Evolutionary conservation across 2,888 invertebrate species (phyloP).

Genomic region (Gymnosoma rotundatum): DNA sequence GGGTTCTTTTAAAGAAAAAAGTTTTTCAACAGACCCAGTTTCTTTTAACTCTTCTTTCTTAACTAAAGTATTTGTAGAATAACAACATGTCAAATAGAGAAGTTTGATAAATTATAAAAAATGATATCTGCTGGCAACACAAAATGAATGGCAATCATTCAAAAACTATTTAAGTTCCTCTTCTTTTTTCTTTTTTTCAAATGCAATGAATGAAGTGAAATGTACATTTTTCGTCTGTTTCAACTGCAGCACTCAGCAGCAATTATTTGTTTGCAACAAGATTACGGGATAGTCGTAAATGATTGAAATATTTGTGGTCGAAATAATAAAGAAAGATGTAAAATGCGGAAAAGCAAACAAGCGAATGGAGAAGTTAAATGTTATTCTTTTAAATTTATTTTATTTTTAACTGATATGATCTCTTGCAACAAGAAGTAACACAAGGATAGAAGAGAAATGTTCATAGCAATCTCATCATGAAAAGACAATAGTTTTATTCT

Average conservation of each 20-base stretch:
- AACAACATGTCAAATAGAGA: conserved; percentile 43
- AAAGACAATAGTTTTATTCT: not conserved
- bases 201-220: conserved; percentile 26
- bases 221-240: not conserved
- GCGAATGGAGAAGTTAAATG: conserved; percentile 20
- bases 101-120: conserved; percentile 12
- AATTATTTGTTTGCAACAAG: conserved; percentile 33
- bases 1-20: conserved; percentile 10
- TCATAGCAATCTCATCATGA: not conserved
- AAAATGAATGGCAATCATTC: conserved; percentile 55
- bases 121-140: conserved; percentile 24
- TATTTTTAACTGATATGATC: conserved; percentile 1
- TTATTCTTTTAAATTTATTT: not conserved
- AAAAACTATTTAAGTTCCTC: conserved; percentile 32
- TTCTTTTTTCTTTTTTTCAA: not conserved
- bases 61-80: conserved; percentile 9
- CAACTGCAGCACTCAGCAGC: conserved; percentile 23
- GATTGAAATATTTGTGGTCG: conserved; percentile 60
- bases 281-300: conserved; percentile 37
- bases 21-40: not conserved
- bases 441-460: not conserved
- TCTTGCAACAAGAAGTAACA: not conserved
- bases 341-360: conserved; percentile 27
- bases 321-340: conserved; percentile 5
- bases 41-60: conserved; percentile 4